These are phyloP conservation scores for Xanthostigma xanthostigma DNA, from an alignment of 2,888 invertebrate species.

Conservation along the genomic window DNA sequence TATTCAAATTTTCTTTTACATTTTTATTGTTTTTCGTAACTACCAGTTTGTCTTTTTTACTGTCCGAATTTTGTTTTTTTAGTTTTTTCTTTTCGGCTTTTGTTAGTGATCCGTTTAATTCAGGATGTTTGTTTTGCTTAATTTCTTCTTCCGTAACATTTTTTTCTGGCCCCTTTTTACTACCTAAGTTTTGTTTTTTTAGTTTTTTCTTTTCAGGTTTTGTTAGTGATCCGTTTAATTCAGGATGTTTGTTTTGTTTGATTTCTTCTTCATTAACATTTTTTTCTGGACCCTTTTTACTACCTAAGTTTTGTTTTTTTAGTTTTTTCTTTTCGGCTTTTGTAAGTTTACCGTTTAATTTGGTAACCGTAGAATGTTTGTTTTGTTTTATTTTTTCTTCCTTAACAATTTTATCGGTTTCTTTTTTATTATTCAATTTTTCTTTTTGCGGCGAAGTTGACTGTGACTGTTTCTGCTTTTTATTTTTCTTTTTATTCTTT, in stretches of 20 bases:
- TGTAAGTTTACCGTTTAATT: conserved; percentile 3
- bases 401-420: background rate
- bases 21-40: conserved; percentile 8
- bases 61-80: conserved; percentile 3
- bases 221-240: background rate
- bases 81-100: conserved; percentile 2
- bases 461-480: conserved; percentile 5
- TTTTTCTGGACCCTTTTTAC: conserved; percentile 9
- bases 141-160: conserved; percentile 6
- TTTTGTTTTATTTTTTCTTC: conserved; percentile 8
- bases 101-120: background rate
- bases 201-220: conserved; percentile 6
- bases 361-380: conserved; percentile 1
- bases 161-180: conserved; percentile 9
- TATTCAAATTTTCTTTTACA: conserved; percentile 3
- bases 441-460: conserved; percentile 13
- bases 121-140: conserved; percentile 4
- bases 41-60: conserved; percentile 8
- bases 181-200: background rate
- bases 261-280: conserved; percentile 6
- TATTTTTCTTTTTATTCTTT: background rate
- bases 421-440: conserved; percentile 11
- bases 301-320: background rate
- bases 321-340: conserved; percentile 6
- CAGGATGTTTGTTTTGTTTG: conserved; percentile 4